These are phyloP conservation scores for Kradibia gibbosae DNA, from an alignment of 1,140 invertebrate genomes.

Conservation along the genomic window DNA sequence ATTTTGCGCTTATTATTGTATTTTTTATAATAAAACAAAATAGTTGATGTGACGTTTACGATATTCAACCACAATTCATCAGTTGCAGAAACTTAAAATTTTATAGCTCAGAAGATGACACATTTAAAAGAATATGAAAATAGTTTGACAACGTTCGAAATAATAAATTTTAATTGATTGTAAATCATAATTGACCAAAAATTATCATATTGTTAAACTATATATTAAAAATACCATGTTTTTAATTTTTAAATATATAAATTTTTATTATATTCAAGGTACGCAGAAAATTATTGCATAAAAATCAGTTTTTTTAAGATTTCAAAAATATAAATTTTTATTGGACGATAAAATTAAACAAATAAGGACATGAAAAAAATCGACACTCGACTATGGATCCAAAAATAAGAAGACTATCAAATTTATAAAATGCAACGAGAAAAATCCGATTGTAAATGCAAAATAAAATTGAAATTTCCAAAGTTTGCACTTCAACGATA, in stretches of 20 bases:
- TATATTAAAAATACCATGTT: background rate
- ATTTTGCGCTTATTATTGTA: no score
- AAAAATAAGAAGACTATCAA: background rate
- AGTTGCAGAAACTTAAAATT: background rate
- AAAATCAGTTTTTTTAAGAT: no score
- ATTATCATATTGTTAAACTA: background rate
- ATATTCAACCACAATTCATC: background rate
- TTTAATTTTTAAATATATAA: background rate
- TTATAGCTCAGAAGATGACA: background rate
- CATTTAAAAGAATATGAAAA: background rate
- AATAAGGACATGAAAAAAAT: background rate
- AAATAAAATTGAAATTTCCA: constrained; percentile 3
- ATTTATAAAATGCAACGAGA: background rate
- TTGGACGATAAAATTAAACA: no score
- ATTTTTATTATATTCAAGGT: no score
- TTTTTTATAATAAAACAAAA: no score
- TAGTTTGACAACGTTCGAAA: background rate
- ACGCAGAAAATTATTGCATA: no score
- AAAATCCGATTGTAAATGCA: background rate
- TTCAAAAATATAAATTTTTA: no score
- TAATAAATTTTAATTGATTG: background rate
- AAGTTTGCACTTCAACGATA: background rate
- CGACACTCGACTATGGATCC: background rate
- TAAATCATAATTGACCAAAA: background rate
- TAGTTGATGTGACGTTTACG: no score